These are phyloP conservation scores for Coracopsis vasa DNA, from an alignment of 2,113 vertebrate species.

Conservation along the genomic window DNA sequence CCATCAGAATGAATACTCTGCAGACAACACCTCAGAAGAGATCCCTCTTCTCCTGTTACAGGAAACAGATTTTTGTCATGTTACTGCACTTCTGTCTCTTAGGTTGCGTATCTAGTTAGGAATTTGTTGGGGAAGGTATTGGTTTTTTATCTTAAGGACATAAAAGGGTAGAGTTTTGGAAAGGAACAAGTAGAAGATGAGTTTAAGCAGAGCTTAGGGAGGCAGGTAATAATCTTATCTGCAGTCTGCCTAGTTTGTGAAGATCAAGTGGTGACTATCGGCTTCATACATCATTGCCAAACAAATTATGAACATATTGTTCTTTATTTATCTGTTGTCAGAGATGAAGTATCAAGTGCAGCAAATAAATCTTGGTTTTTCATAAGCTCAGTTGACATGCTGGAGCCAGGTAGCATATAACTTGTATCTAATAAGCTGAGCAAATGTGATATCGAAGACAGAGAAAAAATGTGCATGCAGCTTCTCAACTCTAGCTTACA, in stretches of 20 bases:
- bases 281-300: conserved; percentile 75
- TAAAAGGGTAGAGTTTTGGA: not conserved
- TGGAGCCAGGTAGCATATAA: conserved; percentile 40
- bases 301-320: conserved; percentile 74
- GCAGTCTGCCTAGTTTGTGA: conserved; percentile 45
- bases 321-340: conserved; percentile 69
- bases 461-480: not conserved
- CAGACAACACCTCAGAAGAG: not conserved
- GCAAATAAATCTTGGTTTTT: conserved; percentile 77
- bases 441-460: conserved; percentile 5
- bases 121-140: not conserved
- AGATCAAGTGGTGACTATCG: conserved; percentile 63
- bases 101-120: not conserved
- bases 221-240: conserved; percentile 35
- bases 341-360: conserved; percentile 57
- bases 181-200: not conserved
- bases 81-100: not conserved
- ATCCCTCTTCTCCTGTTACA: not conserved
- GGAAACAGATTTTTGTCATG: not conserved
- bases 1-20: not conserved
- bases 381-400: conserved; percentile 48
- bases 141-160: not conserved
- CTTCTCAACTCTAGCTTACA: not conserved
- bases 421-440: conserved; percentile 59
- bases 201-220: not conserved